phyloP scores from a whole-genome alignment of 2,113 vertebrate genomes.

The Microtus richardsoni region DNA sequence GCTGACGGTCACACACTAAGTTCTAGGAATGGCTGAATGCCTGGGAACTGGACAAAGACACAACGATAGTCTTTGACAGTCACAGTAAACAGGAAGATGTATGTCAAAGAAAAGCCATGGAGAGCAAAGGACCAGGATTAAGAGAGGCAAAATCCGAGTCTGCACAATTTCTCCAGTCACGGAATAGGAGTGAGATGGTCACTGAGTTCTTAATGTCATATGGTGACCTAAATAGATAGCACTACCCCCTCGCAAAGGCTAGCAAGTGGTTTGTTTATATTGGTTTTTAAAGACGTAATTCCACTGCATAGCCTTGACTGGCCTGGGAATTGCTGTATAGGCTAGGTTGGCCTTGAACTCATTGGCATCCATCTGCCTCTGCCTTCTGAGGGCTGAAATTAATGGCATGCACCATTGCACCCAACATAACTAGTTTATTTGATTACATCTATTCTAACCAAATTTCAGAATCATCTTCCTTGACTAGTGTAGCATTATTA shows the following conservation, averaged over 20 bases:
- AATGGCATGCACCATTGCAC: background rate
- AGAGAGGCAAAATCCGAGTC: background rate
- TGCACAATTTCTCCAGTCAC: background rate
- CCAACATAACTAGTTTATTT: background rate
- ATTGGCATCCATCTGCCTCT: background rate
- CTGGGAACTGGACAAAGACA: background rate
- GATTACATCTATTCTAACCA: background rate
- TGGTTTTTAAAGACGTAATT: background rate
- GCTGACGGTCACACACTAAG: background rate
- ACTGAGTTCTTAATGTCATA: background rate
- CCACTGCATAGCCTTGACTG: background rate
- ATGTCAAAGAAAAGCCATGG: background rate
- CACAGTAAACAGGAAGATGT: background rate
- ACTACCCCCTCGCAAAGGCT: background rate
- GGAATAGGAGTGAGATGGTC: background rate
- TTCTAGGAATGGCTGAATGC: background rate
- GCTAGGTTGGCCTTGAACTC: background rate
- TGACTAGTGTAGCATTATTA: background rate
- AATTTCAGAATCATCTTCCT: background rate
- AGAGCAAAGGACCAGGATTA: constrained; percentile 6
- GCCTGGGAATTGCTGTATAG: background rate
- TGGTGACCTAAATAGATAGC: background rate
- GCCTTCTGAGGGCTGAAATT: background rate
- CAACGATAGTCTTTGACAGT: background rate
- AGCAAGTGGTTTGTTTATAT: background rate